Conservation (phyloP, 2,113 vertebrate species). For the Pseudorasbora parva region DNA sequence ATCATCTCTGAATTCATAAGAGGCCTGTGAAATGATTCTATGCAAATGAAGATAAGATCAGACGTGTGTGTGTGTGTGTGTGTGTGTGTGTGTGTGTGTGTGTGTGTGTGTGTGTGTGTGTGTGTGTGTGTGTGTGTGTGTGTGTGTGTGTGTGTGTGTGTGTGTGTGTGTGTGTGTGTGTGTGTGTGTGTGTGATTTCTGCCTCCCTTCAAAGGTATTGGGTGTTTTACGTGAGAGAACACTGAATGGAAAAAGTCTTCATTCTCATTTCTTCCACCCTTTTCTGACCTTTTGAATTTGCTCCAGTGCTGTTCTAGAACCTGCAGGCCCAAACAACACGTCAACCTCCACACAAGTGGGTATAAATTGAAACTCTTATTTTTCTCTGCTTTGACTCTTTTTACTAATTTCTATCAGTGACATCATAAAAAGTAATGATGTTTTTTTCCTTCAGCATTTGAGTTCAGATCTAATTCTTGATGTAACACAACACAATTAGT, state of each 20-base stretch:
- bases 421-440: background rate
- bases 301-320: background rate
- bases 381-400: background rate
- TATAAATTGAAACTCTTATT: background rate
- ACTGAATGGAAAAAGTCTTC: background rate
- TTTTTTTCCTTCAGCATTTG: background rate
- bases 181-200: background rate
- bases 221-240: background rate
- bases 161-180: background rate
- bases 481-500: background rate
- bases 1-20: background rate
- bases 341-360: background rate
- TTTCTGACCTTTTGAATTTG: background rate
- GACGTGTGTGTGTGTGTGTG: background rate
- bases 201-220: background rate
- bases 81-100: background rate
- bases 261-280: background rate
- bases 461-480: background rate
- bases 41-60: slow-evolving; percentile 40
- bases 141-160: background rate
- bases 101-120: background rate
- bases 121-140: too few relatives aligned
- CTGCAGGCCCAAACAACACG: background rate
- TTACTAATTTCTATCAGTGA: background rate
- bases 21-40: slow-evolving; percentile 22